Percentiles rank a stretch among this genome's conserved stretches.
Conservation (phyloP, 2,797 vertebrate species). For the Hybognathus amarus region DNA sequence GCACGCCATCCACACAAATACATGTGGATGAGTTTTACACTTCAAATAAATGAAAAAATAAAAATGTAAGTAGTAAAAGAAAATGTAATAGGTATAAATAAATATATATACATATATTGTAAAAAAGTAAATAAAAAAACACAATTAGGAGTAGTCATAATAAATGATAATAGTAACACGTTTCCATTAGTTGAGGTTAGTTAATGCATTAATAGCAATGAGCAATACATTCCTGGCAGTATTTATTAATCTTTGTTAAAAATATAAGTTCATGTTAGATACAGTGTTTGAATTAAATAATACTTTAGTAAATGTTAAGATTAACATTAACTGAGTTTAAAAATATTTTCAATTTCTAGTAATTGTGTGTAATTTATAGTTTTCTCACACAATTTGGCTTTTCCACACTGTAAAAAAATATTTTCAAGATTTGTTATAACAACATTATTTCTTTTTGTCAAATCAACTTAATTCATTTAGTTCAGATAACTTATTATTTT, state of each 20-base stretch:
- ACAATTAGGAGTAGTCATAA: neutral
- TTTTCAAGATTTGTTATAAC: no score
- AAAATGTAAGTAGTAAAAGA: no score
- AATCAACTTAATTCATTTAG: no score
- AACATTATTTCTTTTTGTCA: no score
- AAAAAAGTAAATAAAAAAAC: neutral
- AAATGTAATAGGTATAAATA: neutral
- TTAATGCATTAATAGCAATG: neutral
- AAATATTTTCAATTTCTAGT: neutral
- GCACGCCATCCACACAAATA: neutral
- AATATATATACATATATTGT: neutral
- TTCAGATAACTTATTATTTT: no score
- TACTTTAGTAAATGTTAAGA: neutral
- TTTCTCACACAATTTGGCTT: neutral
- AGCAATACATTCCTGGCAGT: neutral
- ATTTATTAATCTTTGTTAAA: neutral
- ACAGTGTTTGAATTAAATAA: neutral
- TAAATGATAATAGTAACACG: neutral
- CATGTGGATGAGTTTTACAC: neutral
- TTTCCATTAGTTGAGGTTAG: neutral
- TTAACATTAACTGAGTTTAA: neutral
- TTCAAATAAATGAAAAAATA: neutral
- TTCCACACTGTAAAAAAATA: no score
- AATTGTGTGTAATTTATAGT: neutral
- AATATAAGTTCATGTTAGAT: neutral